phyloP scores from a whole-genome alignment of 2,888 invertebrate species.

The Dermolepida albohirtum region DNA sequence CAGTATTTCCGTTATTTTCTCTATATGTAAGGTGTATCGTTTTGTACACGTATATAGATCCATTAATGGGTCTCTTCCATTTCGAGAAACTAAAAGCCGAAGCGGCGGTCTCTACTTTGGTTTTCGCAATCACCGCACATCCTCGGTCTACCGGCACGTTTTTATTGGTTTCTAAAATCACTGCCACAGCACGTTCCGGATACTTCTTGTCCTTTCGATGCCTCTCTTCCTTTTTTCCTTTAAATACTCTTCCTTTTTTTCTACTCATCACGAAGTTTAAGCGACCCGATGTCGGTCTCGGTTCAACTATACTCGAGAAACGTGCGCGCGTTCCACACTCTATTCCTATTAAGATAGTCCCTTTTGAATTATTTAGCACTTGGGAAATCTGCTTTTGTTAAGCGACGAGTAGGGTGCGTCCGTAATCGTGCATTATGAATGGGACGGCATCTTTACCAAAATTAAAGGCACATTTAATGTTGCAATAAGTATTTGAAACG shows the following conservation, averaged over 20 bases:
- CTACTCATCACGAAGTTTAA: no score
- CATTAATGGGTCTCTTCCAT: constrained; percentile 25
- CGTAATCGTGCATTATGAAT: constrained; percentile 22
- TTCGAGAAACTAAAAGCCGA: constrained; percentile 26
- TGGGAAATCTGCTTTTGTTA: constrained; percentile 31
- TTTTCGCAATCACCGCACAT: constrained; percentile 32
- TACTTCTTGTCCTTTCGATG: constrained; percentile 11
- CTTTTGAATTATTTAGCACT: constrained; percentile 27
- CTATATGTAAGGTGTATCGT: neutral
- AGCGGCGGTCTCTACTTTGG: constrained; percentile 17
- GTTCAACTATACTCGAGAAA: constrained; percentile 8
- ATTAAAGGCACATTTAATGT: no score
- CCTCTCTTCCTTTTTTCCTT: neutral
- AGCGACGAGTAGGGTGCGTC: constrained; percentile 2
- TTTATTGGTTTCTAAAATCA: constrained; percentile 32
- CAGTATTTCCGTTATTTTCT: no score
- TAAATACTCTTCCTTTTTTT: constrained; percentile 4
- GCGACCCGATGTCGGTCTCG: constrained; percentile 9
- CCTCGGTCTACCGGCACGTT: constrained; percentile 27
- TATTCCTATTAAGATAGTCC: constrained; percentile 28
- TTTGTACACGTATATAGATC: constrained; percentile 18
- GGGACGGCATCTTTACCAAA: neutral
- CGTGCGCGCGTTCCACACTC: constrained; percentile 16
- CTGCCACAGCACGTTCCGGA: constrained; percentile 20
- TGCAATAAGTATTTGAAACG: no score